Evolutionary conservation across 2,888 invertebrate species (phyloP).

Genomic region (Odontocerum albicorne): DNA sequence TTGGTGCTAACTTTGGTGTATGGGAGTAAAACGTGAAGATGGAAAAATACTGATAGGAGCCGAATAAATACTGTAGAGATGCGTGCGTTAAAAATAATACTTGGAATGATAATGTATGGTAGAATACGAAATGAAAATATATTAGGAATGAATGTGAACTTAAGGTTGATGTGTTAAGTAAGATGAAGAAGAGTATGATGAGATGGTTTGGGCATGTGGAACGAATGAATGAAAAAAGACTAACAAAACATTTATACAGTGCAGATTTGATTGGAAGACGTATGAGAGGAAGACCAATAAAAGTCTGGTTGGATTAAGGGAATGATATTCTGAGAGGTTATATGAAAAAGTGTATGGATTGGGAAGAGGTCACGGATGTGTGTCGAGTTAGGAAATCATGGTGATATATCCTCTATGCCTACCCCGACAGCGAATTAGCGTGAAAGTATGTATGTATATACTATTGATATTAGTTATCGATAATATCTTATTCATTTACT

Average conservation of each 20-base stretch:
- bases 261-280: neutral
- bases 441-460: slow-evolving; percentile 12
- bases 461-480: too few species aligned
- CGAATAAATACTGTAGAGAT: too few species aligned
- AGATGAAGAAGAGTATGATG: neutral
- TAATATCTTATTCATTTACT: too few species aligned
- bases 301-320: neutral
- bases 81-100: neutral
- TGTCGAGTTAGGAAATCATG: slow-evolving; percentile 1
- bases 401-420: neutral
- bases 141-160: too few species aligned
- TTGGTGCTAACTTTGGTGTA: too few species aligned
- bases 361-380: neutral
- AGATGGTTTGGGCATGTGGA: slow-evolving; percentile 2
- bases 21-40: too few species aligned
- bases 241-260: neutral
- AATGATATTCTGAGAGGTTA: neutral
- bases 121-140: neutral
- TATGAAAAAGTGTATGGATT: neutral
- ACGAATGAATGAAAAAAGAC: neutral
- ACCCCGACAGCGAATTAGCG: neutral
- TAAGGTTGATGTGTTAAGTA: too few species aligned
- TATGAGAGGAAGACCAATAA: neutral
- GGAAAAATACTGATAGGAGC: too few species aligned
- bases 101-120: neutral